phyloP scores from a whole-genome alignment of 2,113 vertebrate species.

The Saguinus midas region DNA sequence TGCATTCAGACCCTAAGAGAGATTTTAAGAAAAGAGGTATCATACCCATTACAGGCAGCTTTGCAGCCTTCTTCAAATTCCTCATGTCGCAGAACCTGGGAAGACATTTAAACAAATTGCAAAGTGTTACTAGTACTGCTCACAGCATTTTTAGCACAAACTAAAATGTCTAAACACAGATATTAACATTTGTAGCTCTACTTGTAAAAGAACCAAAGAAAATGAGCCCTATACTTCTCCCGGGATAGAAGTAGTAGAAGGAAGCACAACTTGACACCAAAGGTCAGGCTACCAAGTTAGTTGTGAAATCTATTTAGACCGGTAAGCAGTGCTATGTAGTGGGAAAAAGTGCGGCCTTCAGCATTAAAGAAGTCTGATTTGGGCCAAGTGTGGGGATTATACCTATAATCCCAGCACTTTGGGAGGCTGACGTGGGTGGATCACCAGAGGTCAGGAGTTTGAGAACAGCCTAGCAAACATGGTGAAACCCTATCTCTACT shows the following conservation, averaged over 20 bases:
- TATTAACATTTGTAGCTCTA: background rate
- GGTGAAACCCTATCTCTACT: no score
- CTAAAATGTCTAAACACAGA: constrained; percentile 6
- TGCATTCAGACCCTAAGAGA: background rate
- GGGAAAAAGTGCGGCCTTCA: background rate
- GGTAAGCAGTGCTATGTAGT: background rate
- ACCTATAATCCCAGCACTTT: no score
- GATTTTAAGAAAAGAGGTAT: constrained; percentile 8
- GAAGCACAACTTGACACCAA: background rate
- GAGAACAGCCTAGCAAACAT: no score
- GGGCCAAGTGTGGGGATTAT: rapidly evolving
- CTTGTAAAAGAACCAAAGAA: background rate
- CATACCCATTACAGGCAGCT: constrained; percentile 95
- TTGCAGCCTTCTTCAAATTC: constrained; percentile 99
- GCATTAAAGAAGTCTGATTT: background rate
- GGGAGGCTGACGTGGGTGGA: no score
- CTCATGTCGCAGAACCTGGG: constrained; percentile 94
- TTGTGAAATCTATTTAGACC: background rate
- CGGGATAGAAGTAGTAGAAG: background rate
- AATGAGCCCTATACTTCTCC: background rate
- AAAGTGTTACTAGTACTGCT: background rate
- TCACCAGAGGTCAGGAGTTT: no score
- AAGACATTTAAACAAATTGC: background rate
- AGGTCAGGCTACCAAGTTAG: background rate
- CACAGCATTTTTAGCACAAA: background rate